phyloP scores from a whole-genome alignment of 2,888 invertebrate species.

The Ennomos erosarius region DNA sequence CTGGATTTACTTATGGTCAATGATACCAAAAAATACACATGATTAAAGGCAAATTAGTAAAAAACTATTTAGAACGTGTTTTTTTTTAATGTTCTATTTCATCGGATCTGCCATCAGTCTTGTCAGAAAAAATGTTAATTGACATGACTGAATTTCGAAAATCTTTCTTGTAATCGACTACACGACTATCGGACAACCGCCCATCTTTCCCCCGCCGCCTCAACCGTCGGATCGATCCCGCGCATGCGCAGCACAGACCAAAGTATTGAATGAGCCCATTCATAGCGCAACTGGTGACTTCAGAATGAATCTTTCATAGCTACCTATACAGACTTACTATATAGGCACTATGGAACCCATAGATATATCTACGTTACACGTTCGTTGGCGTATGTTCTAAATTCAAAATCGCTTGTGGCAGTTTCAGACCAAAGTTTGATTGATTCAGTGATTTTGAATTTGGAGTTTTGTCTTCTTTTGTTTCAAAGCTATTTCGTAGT shows the following conservation, averaged over 20 bases:
- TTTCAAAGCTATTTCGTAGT: slow-evolving; percentile 13
- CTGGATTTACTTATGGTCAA: no score
- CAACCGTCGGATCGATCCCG: slow-evolving; percentile 60
- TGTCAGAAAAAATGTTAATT: no score
- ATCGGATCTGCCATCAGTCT: no score
- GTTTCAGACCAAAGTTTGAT: slow-evolving; percentile 6
- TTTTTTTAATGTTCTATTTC: no score
- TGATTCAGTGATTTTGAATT: slow-evolving; percentile 10
- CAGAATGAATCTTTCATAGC: slow-evolving; percentile 59
- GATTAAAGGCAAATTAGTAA: no score
- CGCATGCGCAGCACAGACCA: slow-evolving; percentile 59
- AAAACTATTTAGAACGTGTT: no score
- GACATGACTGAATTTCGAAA: no score
- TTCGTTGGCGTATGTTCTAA: slow-evolving; percentile 41
- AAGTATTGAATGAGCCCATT: slow-evolving; percentile 77
- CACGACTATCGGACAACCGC: slow-evolving; percentile 35
- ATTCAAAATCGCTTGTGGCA: slow-evolving; percentile 18
- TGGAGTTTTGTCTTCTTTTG: slow-evolving; percentile 4
- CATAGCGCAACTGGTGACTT: slow-evolving; percentile 74
- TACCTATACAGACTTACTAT: slow-evolving; percentile 33
- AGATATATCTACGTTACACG: slow-evolving; percentile 32
- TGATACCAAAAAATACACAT: no score
- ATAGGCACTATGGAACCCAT: slow-evolving; percentile 4
- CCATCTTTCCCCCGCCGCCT: slow-evolving; percentile 39
- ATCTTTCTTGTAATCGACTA: slow-evolving; percentile 1